Percentiles rank a stretch among this genome's conserved stretches.
Evolutionary conservation across 2,888 invertebrate genomes (phyloP).

Genomic region (Mesorhabditis sp.): DNA sequence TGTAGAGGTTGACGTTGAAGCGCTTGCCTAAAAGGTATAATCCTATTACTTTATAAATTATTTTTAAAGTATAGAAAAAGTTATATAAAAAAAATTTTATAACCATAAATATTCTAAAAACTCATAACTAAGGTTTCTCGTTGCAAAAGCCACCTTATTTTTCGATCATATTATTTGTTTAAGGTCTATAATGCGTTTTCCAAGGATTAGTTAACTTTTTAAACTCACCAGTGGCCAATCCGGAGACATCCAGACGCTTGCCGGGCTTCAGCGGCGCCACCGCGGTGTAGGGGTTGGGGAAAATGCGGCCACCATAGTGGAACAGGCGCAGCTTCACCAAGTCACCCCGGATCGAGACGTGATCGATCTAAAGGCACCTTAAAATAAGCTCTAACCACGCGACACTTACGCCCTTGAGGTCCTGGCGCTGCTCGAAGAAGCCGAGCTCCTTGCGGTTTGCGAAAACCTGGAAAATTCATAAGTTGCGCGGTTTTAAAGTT

Average conservation of each 20-base stretch:
- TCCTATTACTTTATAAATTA: no score
- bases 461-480: slow-evolving; percentile 38
- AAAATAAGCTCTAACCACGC: background rate
- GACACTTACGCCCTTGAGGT: slow-evolving; percentile 46
- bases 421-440: slow-evolving; percentile 50
- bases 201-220: background rate
- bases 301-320: slow-evolving; percentile 55
- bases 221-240: slow-evolving; percentile 43
- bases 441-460: slow-evolving; percentile 55
- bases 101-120: background rate
- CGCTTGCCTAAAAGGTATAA: slow-evolving; percentile 42
- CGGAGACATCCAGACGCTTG: slow-evolving; percentile 54
- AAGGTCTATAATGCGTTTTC: no score
- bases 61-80: background rate
- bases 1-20: slow-evolving; percentile 53
- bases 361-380: slow-evolving; percentile 41
- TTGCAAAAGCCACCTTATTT: background rate
- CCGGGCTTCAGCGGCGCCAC: slow-evolving; percentile 51
- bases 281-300: slow-evolving; percentile 54
- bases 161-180: slow-evolving; percentile 9
- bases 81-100: background rate
- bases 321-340: slow-evolving; percentile 48
- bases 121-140: background rate
- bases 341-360: slow-evolving; percentile 55
- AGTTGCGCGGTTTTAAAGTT: no score